Percentiles rank a stretch among this genome's conserved stretches.
Conservation (phyloP, 1,140 invertebrate genomes). For the Magallana gigas region DNA sequence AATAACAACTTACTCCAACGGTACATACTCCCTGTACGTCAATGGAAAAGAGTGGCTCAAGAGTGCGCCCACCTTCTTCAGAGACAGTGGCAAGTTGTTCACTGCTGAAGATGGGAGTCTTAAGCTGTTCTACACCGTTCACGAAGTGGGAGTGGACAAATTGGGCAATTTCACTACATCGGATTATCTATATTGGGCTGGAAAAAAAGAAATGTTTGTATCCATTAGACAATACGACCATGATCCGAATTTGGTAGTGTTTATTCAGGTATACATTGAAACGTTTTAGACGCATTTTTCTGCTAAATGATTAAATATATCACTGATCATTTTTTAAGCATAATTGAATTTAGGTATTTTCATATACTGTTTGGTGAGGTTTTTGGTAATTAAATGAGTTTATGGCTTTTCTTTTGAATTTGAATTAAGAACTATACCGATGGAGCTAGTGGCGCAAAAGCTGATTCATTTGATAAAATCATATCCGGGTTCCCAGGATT, state of each 20-base stretch:
- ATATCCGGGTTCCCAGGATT: constrained; percentile 30
- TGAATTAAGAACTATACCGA: constrained; percentile 7
- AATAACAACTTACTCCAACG: not conserved
- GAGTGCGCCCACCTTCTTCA: constrained; percentile 20
- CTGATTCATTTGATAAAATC: constrained; percentile 12
- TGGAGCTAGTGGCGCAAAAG: constrained; percentile 25
- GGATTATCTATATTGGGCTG: constrained; percentile 7
- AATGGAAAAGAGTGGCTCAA: constrained; percentile 1
- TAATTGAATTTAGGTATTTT: not conserved
- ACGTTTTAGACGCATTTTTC: not conserved
- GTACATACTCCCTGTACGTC: not conserved
- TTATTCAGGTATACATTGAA: not conserved
- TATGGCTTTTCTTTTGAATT: not conserved
- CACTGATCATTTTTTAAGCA: not conserved
- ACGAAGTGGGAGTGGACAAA: constrained; percentile 23
- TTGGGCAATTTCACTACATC: not conserved
- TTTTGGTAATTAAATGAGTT: not conserved
- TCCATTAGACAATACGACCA: not conserved
- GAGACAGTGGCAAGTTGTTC: not conserved
- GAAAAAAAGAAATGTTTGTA: not conserved
- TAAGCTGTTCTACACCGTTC: not conserved
- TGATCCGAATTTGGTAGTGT: not conserved
- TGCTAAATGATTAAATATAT: not conserved
- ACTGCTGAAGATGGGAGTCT: not conserved
- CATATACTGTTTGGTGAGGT: not conserved